These are phyloP conservation scores for Enteromius paludinosus DNA, from an alignment of 2,797 vertebrate genomes.

Conservation along the genomic window DNA sequence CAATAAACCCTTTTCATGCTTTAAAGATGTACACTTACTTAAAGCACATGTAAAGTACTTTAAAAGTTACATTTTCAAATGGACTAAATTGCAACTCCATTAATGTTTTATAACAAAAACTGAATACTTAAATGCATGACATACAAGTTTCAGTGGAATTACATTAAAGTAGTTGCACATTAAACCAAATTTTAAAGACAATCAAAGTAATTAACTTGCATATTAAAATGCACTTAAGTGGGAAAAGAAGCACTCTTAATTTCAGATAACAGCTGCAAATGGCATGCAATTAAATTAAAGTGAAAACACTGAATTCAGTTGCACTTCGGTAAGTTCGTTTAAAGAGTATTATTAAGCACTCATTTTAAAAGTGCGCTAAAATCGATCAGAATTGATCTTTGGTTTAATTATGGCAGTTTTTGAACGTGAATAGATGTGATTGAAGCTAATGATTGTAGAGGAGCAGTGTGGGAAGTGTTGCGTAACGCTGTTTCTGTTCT, in stretches of 20 bases:
- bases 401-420: background rate
- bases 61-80: background rate
- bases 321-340: too few species aligned
- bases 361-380: background rate
- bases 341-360: background rate
- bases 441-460: background rate
- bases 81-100: background rate
- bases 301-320: too few species aligned
- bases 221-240: background rate
- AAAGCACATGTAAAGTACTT: too few species aligned
- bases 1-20: too few species aligned
- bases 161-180: background rate
- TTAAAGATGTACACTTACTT: too few species aligned
- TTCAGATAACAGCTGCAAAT: too few species aligned
- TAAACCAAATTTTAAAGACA: background rate
- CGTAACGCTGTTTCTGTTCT: constrained; percentile 5
- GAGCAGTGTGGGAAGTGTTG: background rate
- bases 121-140: background rate
- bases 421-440: background rate
- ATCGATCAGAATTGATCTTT: background rate
- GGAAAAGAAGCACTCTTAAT: too few species aligned
- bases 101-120: background rate
- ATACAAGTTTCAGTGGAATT: background rate
- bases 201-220: background rate
- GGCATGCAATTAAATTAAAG: too few species aligned